Base-by-base conservation (phyloP, 64 coral and sea anemone genomes). In the Pachyseris speciosa region DNA sequence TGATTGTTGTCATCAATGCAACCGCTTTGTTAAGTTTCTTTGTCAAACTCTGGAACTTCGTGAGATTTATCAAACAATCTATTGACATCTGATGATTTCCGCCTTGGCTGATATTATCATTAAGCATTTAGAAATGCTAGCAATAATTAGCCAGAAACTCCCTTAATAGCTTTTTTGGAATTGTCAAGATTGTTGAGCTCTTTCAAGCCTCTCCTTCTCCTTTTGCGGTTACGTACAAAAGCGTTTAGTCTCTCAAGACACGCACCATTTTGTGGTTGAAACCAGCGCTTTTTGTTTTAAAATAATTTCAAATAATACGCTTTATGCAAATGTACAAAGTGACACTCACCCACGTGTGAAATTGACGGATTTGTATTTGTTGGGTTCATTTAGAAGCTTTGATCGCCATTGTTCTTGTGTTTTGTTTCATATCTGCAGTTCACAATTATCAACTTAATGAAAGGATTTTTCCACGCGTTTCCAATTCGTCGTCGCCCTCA, bases 281-380 rank as follows among this genome's bases (percentile, higher is more conserved):
- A 26, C 0, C 19, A 57, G 28, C 31, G 4, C 27, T 58, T 41
- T 81, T 80, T 80, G 30, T 80, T 80, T 34, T 16, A 29, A 61
- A 47, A 25, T 25, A 9, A 75, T 16, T 34, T 58, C 2, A 61
- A 80, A 73, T 44, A 45, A 44, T 40, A 74, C 39, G 39, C 40
- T 7, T 57, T 74, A 74, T 74, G 39, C 40, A 74, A 45, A 74
- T 74, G 39, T 74, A 43, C 70, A 74, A 47, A 74, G 26, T 8
- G 3, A 1, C 10, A 7, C n/a, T 81, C 51, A 26, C n/a, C 63
- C 77, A 27, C 36, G 32, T 30, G 55, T 81, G 28, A 71, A 71
- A 71, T 25, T 81, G 28, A 61, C 2, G 28, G 50, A 34, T 79
- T 79, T 57, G 28, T 36, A 16, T 10, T 52, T 76, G 51, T 16